Evolutionary conservation across 2,113 vertebrate species (phyloP).

Genomic region (Chlorodrepanis virens): DNA sequence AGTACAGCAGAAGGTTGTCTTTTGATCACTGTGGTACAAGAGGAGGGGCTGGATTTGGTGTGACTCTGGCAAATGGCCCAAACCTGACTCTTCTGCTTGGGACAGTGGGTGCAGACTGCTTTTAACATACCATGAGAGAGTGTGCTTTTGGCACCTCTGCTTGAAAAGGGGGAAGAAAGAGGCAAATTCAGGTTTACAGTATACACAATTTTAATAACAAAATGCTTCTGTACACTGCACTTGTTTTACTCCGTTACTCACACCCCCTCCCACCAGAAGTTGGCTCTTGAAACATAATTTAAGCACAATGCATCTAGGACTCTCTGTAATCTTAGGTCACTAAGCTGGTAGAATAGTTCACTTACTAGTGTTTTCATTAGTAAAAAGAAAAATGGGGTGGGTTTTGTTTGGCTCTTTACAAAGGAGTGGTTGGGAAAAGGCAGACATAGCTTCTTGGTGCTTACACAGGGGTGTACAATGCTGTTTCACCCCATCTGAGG

Average conservation of each 20-base stretch:
- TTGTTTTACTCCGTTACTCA: slow-evolving; percentile 61
- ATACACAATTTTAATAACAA: slow-evolving; percentile 81
- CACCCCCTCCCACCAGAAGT: slow-evolving; percentile 47
- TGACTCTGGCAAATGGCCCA: not conserved
- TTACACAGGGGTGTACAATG: not conserved
- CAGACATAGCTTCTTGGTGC: not conserved
- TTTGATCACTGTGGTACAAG: not conserved
- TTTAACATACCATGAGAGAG: not conserved
- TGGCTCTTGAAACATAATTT: slow-evolving; percentile 64
- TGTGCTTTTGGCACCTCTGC: not conserved
- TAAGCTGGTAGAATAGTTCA: slow-evolving; percentile 61
- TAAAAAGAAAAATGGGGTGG: not conserved
- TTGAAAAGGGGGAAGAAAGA: slow-evolving; percentile 61
- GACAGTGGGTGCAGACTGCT: not conserved
- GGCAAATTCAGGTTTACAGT: slow-evolving; percentile 68
- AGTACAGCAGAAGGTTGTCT: not conserved
- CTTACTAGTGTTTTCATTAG: slow-evolving; percentile 40
- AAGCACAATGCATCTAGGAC: slow-evolving; percentile 43
- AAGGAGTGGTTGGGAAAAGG: slow-evolving; percentile 15
- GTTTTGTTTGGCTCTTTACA: not conserved
- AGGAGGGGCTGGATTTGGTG: not conserved
- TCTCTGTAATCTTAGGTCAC: slow-evolving; percentile 51
- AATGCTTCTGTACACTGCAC: slow-evolving; percentile 76
- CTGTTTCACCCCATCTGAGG: not conserved
- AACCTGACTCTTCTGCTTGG: not conserved